Percentiles rank a stretch among this genome's conserved stretches.
Evolutionary conservation across 2,888 invertebrate species (phyloP).

Genomic region (Cerceris ruficornis): DNA sequence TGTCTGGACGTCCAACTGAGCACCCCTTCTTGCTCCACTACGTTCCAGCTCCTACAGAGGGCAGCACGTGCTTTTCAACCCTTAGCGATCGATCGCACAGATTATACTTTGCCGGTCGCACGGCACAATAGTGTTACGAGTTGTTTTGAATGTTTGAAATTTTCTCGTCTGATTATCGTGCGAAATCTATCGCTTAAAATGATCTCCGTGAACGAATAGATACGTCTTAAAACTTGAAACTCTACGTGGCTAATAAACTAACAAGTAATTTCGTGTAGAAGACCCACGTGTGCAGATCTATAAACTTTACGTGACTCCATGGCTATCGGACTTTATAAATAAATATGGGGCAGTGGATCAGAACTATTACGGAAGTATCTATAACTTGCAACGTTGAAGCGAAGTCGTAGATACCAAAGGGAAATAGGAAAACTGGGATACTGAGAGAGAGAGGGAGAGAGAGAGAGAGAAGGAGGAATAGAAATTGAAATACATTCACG

Average conservation of each 20-base stretch:
- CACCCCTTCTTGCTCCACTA: slow-evolving; percentile 52
- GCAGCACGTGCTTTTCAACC: slow-evolving; percentile 58
- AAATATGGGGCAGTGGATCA: slow-evolving; percentile 32
- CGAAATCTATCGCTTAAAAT: slow-evolving; percentile 55
- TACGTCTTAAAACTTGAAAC: slow-evolving; percentile 52
- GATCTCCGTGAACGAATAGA: slow-evolving; percentile 51
- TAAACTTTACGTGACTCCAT: slow-evolving; percentile 18
- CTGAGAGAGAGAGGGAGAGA: not conserved
- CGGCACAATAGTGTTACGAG: slow-evolving; percentile 43
- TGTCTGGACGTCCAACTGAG: slow-evolving; percentile 51
- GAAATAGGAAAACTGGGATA: not conserved
- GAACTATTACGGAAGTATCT: slow-evolving; percentile 47
- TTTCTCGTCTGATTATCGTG: slow-evolving; percentile 47
- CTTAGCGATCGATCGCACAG: slow-evolving; percentile 62
- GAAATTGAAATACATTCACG: slow-evolving; percentile 11
- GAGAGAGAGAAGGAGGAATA: not conserved
- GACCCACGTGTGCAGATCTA: slow-evolving; percentile 15
- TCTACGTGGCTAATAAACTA: slow-evolving; percentile 26
- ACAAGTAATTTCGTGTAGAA: slow-evolving; percentile 34
- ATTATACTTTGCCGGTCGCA: slow-evolving; percentile 57
- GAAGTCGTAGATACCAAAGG: slow-evolving; percentile 23
- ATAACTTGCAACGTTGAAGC: slow-evolving; percentile 27
- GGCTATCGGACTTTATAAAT: slow-evolving; percentile 30
- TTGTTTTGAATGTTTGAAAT: slow-evolving; percentile 65
- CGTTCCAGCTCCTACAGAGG: slow-evolving; percentile 63